Base-by-base conservation (phyloP, 2,888 invertebrate genomes). In the Megamerina dolium region DNA sequence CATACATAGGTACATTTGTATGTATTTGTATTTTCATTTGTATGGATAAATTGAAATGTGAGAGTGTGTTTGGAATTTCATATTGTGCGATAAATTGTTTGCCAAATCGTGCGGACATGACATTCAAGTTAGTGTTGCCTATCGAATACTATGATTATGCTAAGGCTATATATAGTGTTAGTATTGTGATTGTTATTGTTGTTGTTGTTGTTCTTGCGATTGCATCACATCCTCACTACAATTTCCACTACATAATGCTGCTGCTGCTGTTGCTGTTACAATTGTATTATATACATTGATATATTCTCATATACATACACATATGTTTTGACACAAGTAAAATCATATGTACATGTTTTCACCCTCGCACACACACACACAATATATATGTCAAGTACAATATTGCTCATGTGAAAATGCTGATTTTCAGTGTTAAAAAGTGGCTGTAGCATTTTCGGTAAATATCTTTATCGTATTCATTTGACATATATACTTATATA, bases 111-210 rank as follows among this genome's bases (percentile, higher is more conserved):
- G 34, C 34, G 34, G 34, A 34, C 34, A 34, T 12, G 20, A 20
- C 19, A 34, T 13, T 34, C 20, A 34, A 34, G n/a, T n/a, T n/a
- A n/a, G 34, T 34, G 34, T 34, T 34, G 34, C 34, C 34, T 34
- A 34, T 34, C 19, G n/a, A 10, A n/a, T n/a, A n/a, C n/a, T n/a
- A n/a, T n/a, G 31, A 31, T 31, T 31, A 31, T 31, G 31, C 31
- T 14, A 31, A 14, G 13, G 17, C n/a, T 31, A 16, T n/a, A n/a
- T n/a, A n/a, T n/a, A n/a, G n/a, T n/a, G n/a, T n/a, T n/a, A n/a
- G n/a, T n/a, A n/a, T n/a, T n/a, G n/a, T n/a, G n/a, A n/a, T n/a
- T n/a, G n/a, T n/a, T n/a, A n/a, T n/a, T n/a, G n/a, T n/a, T n/a
- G n/a, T n/a, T n/a, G n/a, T n/a, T n/a, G n/a, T n/a, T n/a, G n/a